Evolutionary conservation across 1,140 invertebrate genomes (phyloP), one percentile per base, ranked within the genome.

Genomic region (Saccostrea cuccullata): DNA sequence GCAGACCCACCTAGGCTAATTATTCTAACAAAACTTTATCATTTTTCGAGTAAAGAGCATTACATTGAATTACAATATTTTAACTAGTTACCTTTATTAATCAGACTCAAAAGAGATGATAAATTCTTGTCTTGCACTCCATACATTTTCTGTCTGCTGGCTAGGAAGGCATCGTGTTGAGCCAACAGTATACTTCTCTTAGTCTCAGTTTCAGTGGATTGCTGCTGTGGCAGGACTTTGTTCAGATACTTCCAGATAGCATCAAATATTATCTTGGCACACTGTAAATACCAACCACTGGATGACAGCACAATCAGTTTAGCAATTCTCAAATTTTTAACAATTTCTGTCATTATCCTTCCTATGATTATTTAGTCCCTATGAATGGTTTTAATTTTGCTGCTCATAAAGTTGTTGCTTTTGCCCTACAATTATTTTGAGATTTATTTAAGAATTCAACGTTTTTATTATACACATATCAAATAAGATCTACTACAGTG

Each of bases 231-330:
- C 23, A 94, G 73, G 8, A 91, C 90, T 20, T 92, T 87, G 12
- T 87, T 91, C 60, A 93, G 77, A 88, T 92, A 89, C 55, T 91
- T 86, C 90, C 91, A 92, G 2, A 94, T 91, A 15, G 89, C 91
- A 64, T 93, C 90, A 90, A 93, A 94, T 90, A 94, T 94, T 15
- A 92, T 89, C 86, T 92, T 91, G 12, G 93, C 92, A 55, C 93
- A 93, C 93, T 94, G 67, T n/a, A 90, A 90, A 91, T 64, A 64
- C 17, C 58, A 64, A 64, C 58, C 47, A 47, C 9, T 47, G 47
- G 47, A 47, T 47, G 0, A 64, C 13, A 17, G 6, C 58, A 20
- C 58, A 20, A 20, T 2, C 58, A 64, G 58, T 64, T 64, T 64
- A 47, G 58, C 13, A 17, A 60, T 20, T 60, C 13, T 4, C 58